Conservation (phyloP, 2,113 vertebrate species). For the Murina feae region DNA sequence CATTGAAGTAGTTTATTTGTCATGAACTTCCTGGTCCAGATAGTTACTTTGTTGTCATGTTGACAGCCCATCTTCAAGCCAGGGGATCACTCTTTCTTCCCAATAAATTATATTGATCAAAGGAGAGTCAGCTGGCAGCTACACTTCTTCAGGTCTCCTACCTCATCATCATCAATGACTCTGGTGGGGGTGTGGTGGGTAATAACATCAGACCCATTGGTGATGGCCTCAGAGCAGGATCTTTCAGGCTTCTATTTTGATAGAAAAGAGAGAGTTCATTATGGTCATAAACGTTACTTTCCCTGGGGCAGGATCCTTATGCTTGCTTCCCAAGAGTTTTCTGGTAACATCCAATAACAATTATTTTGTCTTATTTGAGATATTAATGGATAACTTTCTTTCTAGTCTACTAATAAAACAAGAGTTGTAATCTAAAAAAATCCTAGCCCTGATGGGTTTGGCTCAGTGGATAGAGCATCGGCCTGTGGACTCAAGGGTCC, state of each 20-base stretch:
- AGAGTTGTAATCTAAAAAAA: not conserved
- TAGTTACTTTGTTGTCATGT: not conserved
- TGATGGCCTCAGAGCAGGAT: not conserved
- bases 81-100: not conserved
- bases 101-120: not conserved
- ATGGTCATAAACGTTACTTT: not conserved
- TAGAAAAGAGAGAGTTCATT: no score
- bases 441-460: no score
- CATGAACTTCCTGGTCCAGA: no score
- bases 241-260: not conserved
- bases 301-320: not conserved
- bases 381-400: not conserved
- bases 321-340: not conserved
- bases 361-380: not conserved
- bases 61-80: not conserved
- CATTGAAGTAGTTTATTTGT: no score
- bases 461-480: no score
- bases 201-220: rapidly evolving
- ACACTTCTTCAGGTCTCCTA: not conserved
- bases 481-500: no score
- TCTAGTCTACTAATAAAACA: not conserved
- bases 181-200: not conserved
- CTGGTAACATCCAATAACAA: not conserved
- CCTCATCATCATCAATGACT: not conserved
- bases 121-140: not conserved